A percentile compares a stretch with the other conserved stretches of the same genome.
Conservation (phyloP, 2,797 vertebrate genomes). For the Chelonia mydas region DNA sequence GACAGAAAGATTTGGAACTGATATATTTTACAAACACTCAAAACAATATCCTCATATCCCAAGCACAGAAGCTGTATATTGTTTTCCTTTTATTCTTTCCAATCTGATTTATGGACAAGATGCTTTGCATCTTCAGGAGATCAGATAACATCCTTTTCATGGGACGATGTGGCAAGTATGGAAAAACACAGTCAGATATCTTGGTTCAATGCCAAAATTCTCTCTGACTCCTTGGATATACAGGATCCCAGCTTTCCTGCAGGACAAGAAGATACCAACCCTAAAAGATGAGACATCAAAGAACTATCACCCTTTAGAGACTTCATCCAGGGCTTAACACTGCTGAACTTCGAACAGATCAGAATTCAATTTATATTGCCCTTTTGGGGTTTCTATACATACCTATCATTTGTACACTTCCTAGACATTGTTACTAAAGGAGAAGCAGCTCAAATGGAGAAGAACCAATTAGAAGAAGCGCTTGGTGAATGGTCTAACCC, state of each 20-base stretch:
- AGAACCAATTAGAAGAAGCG: background rate
- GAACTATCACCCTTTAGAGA: background rate
- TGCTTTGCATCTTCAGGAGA: background rate
- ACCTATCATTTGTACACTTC: fast-evolving
- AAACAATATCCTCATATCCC: background rate
- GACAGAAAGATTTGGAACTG: background rate
- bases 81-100: background rate
- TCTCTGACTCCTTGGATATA: too few species aligned
- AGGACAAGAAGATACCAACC: background rate
- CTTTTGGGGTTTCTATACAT: background rate
- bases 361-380: background rate
- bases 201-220: background rate
- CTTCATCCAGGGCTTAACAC: background rate
- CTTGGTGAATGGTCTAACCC: background rate
- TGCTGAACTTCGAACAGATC: background rate
- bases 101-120: background rate
- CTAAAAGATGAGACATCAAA: background rate
- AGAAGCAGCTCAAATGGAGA: fast-evolving
- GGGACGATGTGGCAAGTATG: background rate
- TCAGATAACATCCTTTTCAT: background rate
- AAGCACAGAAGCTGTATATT: background rate
- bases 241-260: too few species aligned
- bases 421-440: background rate
- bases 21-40: background rate
- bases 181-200: background rate